Base-by-base conservation (phyloP, 2,888 invertebrate species). In the Agonopterix alstromeriana region DNA sequence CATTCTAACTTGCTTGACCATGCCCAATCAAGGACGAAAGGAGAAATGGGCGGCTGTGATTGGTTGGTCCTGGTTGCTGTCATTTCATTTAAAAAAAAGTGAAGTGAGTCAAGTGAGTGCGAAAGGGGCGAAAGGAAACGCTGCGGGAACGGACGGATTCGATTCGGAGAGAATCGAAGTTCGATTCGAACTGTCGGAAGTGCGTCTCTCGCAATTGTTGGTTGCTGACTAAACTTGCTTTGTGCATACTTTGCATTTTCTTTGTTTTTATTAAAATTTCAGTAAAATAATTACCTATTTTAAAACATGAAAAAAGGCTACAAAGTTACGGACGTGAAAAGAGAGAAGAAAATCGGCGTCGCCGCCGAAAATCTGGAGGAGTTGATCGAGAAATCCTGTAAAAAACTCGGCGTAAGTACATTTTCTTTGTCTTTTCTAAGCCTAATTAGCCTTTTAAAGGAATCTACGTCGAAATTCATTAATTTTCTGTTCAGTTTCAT, bases 281-380 rank as follows among this genome's bases (percentile, higher is more conserved):
- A 44, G 38, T 46, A 14, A 10, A 46, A 49, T n/a, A 41, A 27
- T 27, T 27, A 14, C 14, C 14, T 14, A 54, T 53, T 43, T 46
- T 14, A 58, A 83, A 36, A 42, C 42, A 47, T 90, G 86, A 83
- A 92, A 66, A 92, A 90, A 72, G 94, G 94, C 27, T 94, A 92
- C 66, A 94, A 94, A 88, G 92, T 94, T 41, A 93, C 94, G 1
- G 92, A 94, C 69, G 91, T 92, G 2, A 90, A 90, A 57, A 84
- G 94, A 51, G 91, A 90, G 56, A 90, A 92, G 57, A 92, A 93
- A 77, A 91, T 94, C 57, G 94, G 94, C 10, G 90, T 94, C 42
- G 94, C 94, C 12, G 93, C 93, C 43, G 91, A 90, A 65, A 91
- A 85, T 65, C 80, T 94, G 12, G 80, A 90, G 46, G 94, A 94